Evolutionary conservation across 2,888 invertebrate species (phyloP), one percentile per base, ranked within the genome.

Genomic region (Ophioninae sp.): DNA sequence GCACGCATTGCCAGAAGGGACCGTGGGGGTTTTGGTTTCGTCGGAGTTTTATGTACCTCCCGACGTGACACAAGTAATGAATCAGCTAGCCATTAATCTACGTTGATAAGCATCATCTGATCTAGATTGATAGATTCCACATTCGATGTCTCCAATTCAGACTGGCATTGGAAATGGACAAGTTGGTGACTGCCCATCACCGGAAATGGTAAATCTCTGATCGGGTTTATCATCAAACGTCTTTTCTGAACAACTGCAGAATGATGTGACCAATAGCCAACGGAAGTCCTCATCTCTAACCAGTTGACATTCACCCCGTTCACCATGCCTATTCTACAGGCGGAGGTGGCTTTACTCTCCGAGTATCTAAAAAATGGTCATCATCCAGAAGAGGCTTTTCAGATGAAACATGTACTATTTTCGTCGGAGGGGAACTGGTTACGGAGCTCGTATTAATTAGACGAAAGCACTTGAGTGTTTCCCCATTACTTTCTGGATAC

Each of bases 401-500:
- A 10, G 20, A 61, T 56, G 63, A 51, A 17, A 68, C 51, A 58
- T 68, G 37, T 17, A 82, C 59, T 74, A 68, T 71, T 10, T 82
- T 74, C 59, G n/a, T 71, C 9, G 13, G 13, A 51, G 56, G 20
- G 58, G 67, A 58, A 73, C 69, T 39, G 71, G 23, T 51, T 58
- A 64, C 39, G 51, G 69, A 61, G 69, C 30, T 77, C 39, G 61
- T 81, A 82, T 87, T 87, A 87, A 87, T 88, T 87, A 89, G 87
- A 86, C 84, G 83, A 85, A 86, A 82, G 81, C 85, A 79, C 77
- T 72, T 39, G 9, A 72, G 63, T 65, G 59, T 37, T 23, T 68
- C 37, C 74, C 44, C 37, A 39, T 58, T 67, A 8, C 59, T 63
- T 56, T 73, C 30, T 23, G 58, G 63, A 73, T 65, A 64, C 41